Base-by-base conservation (phyloP, 2,888 invertebrate species). In the Ormia ochracea region DNA sequence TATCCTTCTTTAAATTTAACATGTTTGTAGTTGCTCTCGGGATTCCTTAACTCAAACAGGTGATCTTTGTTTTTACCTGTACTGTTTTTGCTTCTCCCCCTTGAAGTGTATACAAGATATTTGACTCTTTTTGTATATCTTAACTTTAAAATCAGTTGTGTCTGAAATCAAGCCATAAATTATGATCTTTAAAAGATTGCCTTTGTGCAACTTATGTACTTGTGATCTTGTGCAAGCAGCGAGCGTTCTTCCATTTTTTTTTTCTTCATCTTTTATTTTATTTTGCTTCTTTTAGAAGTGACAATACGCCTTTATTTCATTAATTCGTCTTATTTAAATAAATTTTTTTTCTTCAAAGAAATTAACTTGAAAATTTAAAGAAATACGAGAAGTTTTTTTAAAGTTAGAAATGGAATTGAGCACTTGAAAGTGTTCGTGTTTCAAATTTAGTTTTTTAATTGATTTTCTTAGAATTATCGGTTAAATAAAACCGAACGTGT, bases 161-260 rank as follows among this genome's bases (percentile, higher is more conserved):
- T 63, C 66, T 52, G 65, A 78, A 72, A 78, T 78, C 66, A 78
- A 78, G 66, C 77, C 77, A 78, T 78, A 78, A 72, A 78, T 78
- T 72, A 66, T 59, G 45, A 54, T 41, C 48, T 45, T 61, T 19
- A 58, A 63, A 65, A 56, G 23, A 28, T 31, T 63, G 21, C 33
- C 36, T 33, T 56, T 14, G 41, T 56, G 5, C 10, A n/a, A n/a
- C n/a, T n/a, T 10, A 1, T 5, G 4, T 33, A 21, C 31, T 14
- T 21, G 10, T 10, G 10, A 58, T n/a, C 6, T 58, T 50, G 19
- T 26, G 45, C 9, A 12, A 26, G 23, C 45, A 36, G 17, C 28
- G n/a, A n/a, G n/a, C n/a, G n/a, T n/a, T n/a, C n/a, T n/a, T n/a
- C n/a, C n/a, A n/a, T n/a, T n/a, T n/a, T n/a, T n/a, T n/a, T n/a